Conservation (phyloP, 2,888 invertebrate species). For the Bruchidius siliquastri region DNA sequence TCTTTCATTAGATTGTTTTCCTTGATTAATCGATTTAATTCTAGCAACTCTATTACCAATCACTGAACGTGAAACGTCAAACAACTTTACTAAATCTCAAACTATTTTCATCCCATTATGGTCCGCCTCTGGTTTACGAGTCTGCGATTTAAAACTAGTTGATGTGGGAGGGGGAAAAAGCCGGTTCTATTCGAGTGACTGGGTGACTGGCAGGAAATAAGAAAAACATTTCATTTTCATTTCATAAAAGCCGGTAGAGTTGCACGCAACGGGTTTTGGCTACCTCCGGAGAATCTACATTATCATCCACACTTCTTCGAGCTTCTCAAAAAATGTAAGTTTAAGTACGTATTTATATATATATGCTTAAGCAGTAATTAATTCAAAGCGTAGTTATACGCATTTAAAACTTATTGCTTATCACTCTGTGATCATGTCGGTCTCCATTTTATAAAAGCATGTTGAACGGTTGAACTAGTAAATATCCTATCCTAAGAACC, state of each 20-base stretch:
- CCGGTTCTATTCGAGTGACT: neutral
- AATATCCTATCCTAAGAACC: too few species aligned
- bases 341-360: neutral
- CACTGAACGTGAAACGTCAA: too few species aligned
- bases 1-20: too few species aligned
- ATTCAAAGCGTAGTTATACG: neutral
- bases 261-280: neutral
- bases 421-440: neutral
- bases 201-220: neutral
- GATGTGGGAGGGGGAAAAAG: neutral
- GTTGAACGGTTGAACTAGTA: too few species aligned
- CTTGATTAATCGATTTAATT: too few species aligned
- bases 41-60: too few species aligned
- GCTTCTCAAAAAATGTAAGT: neutral
- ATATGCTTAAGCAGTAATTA: neutral
- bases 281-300: neutral
- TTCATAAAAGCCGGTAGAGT: neutral
- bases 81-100: too few species aligned
- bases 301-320: neutral
- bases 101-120: too few species aligned
- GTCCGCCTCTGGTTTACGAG: neutral
- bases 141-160: neutral
- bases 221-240: neutral
- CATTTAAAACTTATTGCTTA: neutral
- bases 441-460: neutral